Base-by-base conservation (phyloP, 1,140 invertebrate species). In the Pachyrhynchus sulphureomaculatus region DNA sequence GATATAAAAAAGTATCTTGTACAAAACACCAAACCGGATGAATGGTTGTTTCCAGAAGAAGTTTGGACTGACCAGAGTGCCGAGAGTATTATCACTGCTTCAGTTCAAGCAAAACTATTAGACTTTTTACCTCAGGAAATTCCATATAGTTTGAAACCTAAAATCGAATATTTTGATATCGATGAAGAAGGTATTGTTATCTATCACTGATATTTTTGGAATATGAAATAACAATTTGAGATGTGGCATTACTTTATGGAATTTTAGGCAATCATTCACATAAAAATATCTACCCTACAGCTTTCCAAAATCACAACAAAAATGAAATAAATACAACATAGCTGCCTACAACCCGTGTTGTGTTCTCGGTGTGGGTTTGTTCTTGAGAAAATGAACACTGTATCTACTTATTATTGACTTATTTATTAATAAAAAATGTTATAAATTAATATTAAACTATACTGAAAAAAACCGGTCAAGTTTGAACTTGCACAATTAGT, bases 101-200 rank as follows among this genome's bases (percentile, higher is more conserved):
- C 86, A 34, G 87, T 96, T 0, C 81, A 86, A 67, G 89, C 92
- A 18, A 89, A 88, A 68, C 78, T 95, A 12, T 73, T 96, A 26
- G 89, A 96, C 71, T 80, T 86, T 73, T 77, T 95, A 39, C 81
- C 84, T 1, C 80, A 92, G 64, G 91, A 95, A 78, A 83, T 96
- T 33, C 93, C 93, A 2, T 96, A 96, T 68, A 81, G 78, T 45
- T 72, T 94, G 1, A 74, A 82, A 59, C 80, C 86, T 21, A 70
- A 80, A 51, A 67, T 91, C 1, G 88, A 91, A 72, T 84, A 85
- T 73, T 87, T 85, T 70, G 83, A 88, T 60, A 73, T 82, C 10
- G 75, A 79, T 45, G 74, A 82, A 17, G 78, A 82, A 67, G 82
- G 80, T 71, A 77, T 12, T 2, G 9, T 41, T 52, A n/a, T 1